Conservation (phyloP, 2,888 invertebrate species). For the Ophion ventricosus region DNA sequence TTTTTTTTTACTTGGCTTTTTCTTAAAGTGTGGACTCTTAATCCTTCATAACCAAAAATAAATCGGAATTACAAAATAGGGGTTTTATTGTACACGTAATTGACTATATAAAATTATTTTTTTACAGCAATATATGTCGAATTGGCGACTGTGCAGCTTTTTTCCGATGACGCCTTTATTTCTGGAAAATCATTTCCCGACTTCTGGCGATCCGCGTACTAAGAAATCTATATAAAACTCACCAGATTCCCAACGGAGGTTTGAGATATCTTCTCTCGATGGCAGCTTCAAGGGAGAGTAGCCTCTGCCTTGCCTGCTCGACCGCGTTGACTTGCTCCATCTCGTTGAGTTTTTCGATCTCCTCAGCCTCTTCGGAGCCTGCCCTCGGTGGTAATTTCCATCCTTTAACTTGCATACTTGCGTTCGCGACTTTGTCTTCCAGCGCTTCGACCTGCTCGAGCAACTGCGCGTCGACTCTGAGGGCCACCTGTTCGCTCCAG, state of each 20-base stretch:
- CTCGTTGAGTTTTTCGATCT: conserved; percentile 82
- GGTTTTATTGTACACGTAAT: too few species aligned
- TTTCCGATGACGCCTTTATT: too few species aligned
- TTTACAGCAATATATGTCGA: too few species aligned
- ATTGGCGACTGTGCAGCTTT: too few species aligned
- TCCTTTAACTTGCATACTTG: conserved; percentile 95
- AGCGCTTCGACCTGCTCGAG: conserved; percentile 93
- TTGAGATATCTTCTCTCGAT: conserved; percentile 97
- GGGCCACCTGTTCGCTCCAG: conserved; percentile 88
- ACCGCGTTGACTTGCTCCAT: conserved; percentile 84
- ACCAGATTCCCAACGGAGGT: conserved; percentile 92
- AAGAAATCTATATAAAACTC: conserved; percentile 71
- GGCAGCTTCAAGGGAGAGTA: conserved; percentile 93
- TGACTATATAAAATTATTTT: too few species aligned
- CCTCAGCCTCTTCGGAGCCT: conserved; percentile 85
- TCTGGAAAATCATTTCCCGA: too few species aligned
- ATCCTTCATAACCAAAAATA: too few species aligned
- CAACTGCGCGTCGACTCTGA: conserved; percentile 92
- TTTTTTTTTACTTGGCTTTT: too few species aligned
- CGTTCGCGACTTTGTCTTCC: conserved; percentile 94
- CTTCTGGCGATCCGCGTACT: too few species aligned
- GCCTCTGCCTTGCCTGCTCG: conserved; percentile 88
- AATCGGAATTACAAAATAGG: too few species aligned
- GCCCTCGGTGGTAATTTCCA: conserved; percentile 91
- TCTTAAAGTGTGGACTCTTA: too few species aligned